These are phyloP conservation scores for Mactra quadrangularis DNA, from an alignment of 1,140 invertebrate genomes.

Conservation along the genomic window DNA sequence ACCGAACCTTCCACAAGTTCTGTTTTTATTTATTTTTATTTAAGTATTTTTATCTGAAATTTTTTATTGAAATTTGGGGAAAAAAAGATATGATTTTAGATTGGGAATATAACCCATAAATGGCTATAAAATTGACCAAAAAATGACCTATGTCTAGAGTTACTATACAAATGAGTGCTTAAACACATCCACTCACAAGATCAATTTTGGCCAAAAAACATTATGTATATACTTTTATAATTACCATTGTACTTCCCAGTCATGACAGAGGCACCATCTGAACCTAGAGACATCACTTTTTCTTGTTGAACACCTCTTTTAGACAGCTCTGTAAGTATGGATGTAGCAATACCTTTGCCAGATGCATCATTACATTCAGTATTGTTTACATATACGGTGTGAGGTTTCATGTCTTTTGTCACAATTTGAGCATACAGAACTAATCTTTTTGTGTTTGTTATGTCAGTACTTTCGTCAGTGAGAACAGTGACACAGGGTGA, in stretches of 20 bases:
- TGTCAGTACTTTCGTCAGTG: conserved; percentile 57
- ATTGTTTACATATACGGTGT: conserved; percentile 41
- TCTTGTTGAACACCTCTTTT: neutral
- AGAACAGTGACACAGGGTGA: conserved; percentile 35
- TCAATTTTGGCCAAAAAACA: too few relatives aligned
- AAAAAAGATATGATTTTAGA: too few relatives aligned
- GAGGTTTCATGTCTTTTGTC: neutral
- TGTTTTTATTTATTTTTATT: too few relatives aligned
- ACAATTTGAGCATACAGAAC: conserved; percentile 37
- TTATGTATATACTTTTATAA: neutral
- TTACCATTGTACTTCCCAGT: conserved; percentile 49
- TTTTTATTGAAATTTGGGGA: too few relatives aligned
- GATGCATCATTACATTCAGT: conserved; percentile 43
- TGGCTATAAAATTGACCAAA: too few relatives aligned
- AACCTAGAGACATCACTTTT: conserved; percentile 20
- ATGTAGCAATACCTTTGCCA: conserved; percentile 16
- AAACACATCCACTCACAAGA: too few relatives aligned
- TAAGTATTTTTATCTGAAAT: too few relatives aligned
- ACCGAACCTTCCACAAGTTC: too few relatives aligned
- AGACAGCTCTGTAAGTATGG: neutral
- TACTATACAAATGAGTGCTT: too few relatives aligned
- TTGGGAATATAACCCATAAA: too few relatives aligned
- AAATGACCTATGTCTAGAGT: too few relatives aligned
- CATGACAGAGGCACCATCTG: conserved; percentile 61
- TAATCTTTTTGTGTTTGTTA: conserved; percentile 41